Base-by-base conservation (phyloP, 2,888 invertebrate species). In the Pardosa pseudoannulata region DNA sequence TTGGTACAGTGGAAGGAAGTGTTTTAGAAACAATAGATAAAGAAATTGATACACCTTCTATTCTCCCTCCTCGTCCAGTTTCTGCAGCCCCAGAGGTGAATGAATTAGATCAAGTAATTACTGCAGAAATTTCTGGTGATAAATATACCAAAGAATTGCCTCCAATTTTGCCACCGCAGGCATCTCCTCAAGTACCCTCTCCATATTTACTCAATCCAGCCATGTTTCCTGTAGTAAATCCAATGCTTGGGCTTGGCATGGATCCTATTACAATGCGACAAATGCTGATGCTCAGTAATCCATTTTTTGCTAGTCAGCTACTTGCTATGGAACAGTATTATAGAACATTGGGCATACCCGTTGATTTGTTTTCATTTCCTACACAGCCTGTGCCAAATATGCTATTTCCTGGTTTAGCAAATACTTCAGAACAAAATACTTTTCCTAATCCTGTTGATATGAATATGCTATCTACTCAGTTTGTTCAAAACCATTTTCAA, bases 211-310 rank as follows among this genome's bases (percentile, higher is more conserved):
- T 9, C 23, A 56, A 56, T 56, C 56, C 56, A 23, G 5, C 56
- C 23, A 19, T 56, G 56, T 11, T 23, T 56, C 23, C 56, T 16
- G 3, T 3, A 56, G 5, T 56, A 5, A 56, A 56, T 56, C 56
- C 56, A 23, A 56, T 56, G 56, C 19, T 56, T 3, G 56, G 56
- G 5, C 23, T 23, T 56, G 23, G 3, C 11, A 56, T 56, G 56
- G 23, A 74, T 74, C 74, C 74, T 31, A 11, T 74, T 0, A 16
- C 73, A 19, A 67, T 73, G 29, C 83, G 67, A 19, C 71, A 71
- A 29, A 83, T 83, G 78, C 46, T 71, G 13, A 32, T 82, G 41
- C 27, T 73, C 0, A 74, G 39, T 29, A 78, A 83, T 78, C 78
- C 78, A 29, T 78, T 83, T 39, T 56, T 83, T 27, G 28, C 64